A percentile compares a stretch with the other conserved stretches of the same genome.
phyloP scores from a whole-genome alignment of 2,797 vertebrate genomes.

The Poeciliopsis infans region DNA sequence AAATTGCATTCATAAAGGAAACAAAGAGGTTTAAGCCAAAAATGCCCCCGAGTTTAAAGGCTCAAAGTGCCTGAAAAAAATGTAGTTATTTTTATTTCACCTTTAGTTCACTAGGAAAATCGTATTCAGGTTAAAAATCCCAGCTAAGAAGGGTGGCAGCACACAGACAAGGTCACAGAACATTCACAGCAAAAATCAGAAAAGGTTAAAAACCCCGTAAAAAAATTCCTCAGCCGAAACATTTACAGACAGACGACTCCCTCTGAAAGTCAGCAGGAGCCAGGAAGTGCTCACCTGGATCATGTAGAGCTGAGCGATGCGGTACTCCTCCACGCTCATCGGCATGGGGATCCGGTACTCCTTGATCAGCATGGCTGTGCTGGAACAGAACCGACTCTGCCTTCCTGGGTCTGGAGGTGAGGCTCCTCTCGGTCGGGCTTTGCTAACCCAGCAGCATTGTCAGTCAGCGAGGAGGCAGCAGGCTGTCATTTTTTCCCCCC shows the following conservation, averaged over 20 bases:
- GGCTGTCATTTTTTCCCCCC: conserved; percentile 47
- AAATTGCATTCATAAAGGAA: neutral
- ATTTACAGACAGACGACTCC: too few relatives aligned
- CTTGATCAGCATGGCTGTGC: conserved; percentile 70
- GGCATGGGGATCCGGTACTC: conserved; percentile 95
- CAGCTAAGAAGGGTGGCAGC: too few relatives aligned
- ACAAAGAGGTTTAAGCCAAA: neutral
- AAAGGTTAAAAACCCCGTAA: too few relatives aligned
- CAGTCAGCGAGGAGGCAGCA: conserved; percentile 47
- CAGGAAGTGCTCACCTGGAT: conserved; percentile 87
- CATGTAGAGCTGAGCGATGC: conserved; percentile 99
- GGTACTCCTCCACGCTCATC: conserved; percentile 98
- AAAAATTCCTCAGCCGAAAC: too few relatives aligned
- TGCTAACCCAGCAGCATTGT: conserved; percentile 61
- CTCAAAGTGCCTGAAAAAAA: neutral
- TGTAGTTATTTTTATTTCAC: too few relatives aligned
- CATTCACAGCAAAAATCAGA: too few relatives aligned
- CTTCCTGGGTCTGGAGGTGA: conserved; percentile 39
- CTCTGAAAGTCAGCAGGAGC: too few relatives aligned
- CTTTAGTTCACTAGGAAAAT: too few relatives aligned
- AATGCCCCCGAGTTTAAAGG: neutral
- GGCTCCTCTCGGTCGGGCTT: conserved; percentile 40
- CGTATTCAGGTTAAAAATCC: too few relatives aligned
- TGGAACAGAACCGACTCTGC: conserved; percentile 33
- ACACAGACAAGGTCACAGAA: too few relatives aligned